Evolutionary conservation across 92 coral and sea anemone genomes (phyloP), one percentile per base, ranked within the genome.

Genomic region (Zoanthus solanderi): DNA sequence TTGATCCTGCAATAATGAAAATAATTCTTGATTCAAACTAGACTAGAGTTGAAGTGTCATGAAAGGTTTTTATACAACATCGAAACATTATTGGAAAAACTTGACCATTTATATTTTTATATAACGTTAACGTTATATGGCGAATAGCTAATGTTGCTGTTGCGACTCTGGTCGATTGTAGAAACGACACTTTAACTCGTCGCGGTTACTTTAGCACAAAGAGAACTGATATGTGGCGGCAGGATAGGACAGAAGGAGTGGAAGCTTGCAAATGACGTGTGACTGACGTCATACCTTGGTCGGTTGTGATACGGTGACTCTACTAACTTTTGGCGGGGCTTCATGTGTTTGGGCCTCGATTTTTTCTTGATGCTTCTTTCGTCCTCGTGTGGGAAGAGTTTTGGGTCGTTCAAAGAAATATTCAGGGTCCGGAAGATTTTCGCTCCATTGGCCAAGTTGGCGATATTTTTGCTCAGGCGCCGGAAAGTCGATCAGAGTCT

Each of bases 281-380:
- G 71, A 45, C 84, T 81, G 75, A 81, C 73, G 75, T 81, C 85
- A 81, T 81, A 81, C 85, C 85, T 81, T 81, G 85, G 85, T 81
- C 60, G 85, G 85, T 16, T 81, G 85, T 16, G 85, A 81, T 30
- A 81, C 75, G 29, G 75, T 81, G 5, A 81, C 75, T 66, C 85
- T 66, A 30, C 85, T 58, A 28, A 81, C 85, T 46, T 81, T 81
- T 5, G 85, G 75, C 14, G 85, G 85, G 7, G 85, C 75, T 9
- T 81, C 85, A 6, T 66, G 85, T 37, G 54, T n/a, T 1, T 18
- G n/a, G 63, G 60, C 23, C 13, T 81, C 75, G 0, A 81, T 58
- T 45, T 50, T 81, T 15, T 57, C 85, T 9, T 61, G 85, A 45
- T 46, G 85, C 47, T 81, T 66, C 42, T 81, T 81, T 12, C 85